A percentile compares a stretch with the other conserved stretches of the same genome.
These are phyloP conservation scores for Ceratothoa steindachneri DNA, from an alignment of 2,888 invertebrate species.

Conservation along the genomic window DNA sequence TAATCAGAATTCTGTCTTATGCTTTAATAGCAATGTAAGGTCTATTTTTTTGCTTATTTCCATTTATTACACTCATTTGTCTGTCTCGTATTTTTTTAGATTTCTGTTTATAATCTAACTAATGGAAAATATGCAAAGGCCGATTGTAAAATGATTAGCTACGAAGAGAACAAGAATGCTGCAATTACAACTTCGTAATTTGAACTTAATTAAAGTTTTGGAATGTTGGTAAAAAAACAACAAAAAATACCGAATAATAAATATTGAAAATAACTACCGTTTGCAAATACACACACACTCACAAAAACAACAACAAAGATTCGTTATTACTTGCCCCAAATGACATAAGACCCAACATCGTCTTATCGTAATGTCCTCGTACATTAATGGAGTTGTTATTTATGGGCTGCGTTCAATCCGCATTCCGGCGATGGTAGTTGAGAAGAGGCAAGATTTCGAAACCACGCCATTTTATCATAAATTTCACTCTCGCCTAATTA, in stretches of 20 bases:
- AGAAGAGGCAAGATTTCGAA: no score
- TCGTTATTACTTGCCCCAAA: no score
- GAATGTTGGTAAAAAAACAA: no score
- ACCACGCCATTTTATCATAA: not conserved
- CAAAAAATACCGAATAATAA: no score
- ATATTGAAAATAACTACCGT: no score
- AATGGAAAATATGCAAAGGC: not conserved
- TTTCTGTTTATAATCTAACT: not conserved
- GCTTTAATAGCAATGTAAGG: not conserved
- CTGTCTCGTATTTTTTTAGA: not conserved
- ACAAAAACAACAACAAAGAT: no score
- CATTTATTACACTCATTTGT: not conserved
- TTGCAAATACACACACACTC: no score
- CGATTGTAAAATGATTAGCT: not conserved
- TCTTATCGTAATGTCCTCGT: no score
- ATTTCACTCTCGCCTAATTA: not conserved
- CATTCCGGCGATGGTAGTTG: no score
- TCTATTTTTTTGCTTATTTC: not conserved
- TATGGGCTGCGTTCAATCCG: no score
- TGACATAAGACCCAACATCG: no score
- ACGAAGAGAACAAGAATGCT: not conserved
- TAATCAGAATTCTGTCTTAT: not conserved
- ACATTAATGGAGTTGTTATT: no score
- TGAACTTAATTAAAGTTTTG: not conserved
- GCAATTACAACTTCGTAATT: not conserved